Conservation (phyloP, 1,140 invertebrate species). For the Planococcus citri region DNA sequence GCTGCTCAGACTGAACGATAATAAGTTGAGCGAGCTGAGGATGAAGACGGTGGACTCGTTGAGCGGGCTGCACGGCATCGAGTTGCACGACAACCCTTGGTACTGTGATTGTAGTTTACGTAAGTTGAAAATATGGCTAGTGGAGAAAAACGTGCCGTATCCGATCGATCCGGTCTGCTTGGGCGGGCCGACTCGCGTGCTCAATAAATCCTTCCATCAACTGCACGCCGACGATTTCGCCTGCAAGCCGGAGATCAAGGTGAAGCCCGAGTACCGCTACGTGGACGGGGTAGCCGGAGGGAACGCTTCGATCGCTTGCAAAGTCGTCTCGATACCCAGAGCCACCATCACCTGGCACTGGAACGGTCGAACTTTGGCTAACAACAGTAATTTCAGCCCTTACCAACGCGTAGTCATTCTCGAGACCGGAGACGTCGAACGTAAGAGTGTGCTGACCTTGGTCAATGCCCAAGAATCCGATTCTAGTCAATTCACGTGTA, state of each 20-base stretch:
- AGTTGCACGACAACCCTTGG: conserved; percentile 84
- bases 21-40: conserved; percentile 56
- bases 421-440: conserved; percentile 56
- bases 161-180: conserved; percentile 60
- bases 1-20: conserved; percentile 66
- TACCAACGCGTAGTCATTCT: conserved; percentile 66
- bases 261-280: conserved; percentile 47
- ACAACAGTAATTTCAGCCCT: conserved; percentile 65
- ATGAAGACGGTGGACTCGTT: conserved; percentile 57
- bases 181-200: conserved; percentile 48
- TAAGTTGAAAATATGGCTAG: conserved; percentile 70
- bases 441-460: conserved; percentile 64
- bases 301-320: conserved; percentile 70
- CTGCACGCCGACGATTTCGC: conserved; percentile 71
- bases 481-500: conserved; percentile 77
- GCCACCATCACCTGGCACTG: conserved; percentile 75
- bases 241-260: conserved; percentile 68
- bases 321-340: conserved; percentile 64
- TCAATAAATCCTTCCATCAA: conserved; percentile 56
- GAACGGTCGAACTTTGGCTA: conserved; percentile 64
- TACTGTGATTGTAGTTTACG: conserved; percentile 74
- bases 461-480: conserved; percentile 78
- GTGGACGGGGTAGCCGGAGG: conserved; percentile 64
- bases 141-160: conserved; percentile 66
- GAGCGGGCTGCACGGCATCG: conserved; percentile 62